Conservation (phyloP, 1,140 invertebrate species). For the Melanaphis sacchari region DNA sequence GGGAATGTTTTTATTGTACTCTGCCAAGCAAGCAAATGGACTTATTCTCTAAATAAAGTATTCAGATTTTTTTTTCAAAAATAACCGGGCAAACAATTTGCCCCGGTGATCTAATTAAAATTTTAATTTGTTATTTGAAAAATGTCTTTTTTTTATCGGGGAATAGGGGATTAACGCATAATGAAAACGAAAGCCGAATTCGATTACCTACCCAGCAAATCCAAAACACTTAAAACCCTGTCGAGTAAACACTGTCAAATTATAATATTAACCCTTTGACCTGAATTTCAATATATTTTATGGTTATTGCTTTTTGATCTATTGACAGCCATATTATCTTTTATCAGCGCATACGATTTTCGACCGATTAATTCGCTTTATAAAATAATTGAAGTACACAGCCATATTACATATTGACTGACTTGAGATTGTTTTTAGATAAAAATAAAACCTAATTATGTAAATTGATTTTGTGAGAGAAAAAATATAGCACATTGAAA, state of each 20-base stretch:
- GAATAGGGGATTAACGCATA: not conserved
- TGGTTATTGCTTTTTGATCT: not conserved
- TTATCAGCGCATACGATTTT: not conserved
- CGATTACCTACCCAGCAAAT: not conserved
- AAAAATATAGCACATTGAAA: not conserved
- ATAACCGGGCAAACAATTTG: not conserved
- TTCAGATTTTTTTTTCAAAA: not conserved
- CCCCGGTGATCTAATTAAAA: not conserved
- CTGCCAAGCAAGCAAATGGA: not conserved
- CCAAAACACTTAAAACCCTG: not conserved
- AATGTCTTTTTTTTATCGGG: not conserved
- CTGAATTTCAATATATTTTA: not conserved
- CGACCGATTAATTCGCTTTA: not conserved
- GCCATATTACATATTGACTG: not conserved
- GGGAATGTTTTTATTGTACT: constrained; percentile 21
- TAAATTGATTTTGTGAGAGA: too few relatives aligned
- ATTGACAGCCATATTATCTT: constrained; percentile 22
- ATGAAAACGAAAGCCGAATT: not conserved
- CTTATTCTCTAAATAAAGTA: not conserved
- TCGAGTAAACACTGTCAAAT: not conserved
- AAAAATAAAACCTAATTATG: not conserved
- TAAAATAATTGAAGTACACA: not conserved
- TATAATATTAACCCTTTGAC: not conserved
- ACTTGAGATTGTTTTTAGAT: not conserved
- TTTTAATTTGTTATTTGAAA: constrained; percentile 16